Conservation (phyloP, 2,797 vertebrate genomes). For the Lepus townsendii region DNA sequence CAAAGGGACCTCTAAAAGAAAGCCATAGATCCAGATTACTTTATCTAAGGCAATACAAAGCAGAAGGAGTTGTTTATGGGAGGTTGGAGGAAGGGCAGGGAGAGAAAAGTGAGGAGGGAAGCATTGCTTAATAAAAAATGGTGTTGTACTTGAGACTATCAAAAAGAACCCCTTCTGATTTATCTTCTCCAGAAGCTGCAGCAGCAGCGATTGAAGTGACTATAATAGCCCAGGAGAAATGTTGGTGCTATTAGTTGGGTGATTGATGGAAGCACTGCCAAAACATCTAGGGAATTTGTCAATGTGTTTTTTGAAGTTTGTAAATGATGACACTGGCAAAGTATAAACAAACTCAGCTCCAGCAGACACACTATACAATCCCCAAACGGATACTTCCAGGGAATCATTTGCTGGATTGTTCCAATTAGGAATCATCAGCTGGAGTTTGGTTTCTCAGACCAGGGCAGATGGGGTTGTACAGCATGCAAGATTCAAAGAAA, state of each 20-base stretch:
- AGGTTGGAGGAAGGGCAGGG: conserved; percentile 47
- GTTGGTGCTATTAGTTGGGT: conserved; percentile 86
- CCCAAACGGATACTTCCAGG: conserved; percentile 71
- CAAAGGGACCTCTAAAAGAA: conserved; percentile 56
- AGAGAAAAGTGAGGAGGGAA: conserved; percentile 49
- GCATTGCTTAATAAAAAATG: conserved; percentile 73
- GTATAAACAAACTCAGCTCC: conserved; percentile 82
- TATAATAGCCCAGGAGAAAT: conserved; percentile 88
- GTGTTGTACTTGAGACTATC: conserved; percentile 82
- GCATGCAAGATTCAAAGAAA: conserved; percentile 57
- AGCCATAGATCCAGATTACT: conserved; percentile 62
- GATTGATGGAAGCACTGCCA: conserved; percentile 86
- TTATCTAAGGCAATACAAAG: conserved; percentile 63
- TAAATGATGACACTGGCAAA: conserved; percentile 85
- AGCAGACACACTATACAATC: conserved; percentile 76
- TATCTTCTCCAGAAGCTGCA: conserved; percentile 82
- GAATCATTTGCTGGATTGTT: conserved; percentile 70
- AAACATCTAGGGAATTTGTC: conserved; percentile 86
- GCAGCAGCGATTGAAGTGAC: conserved; percentile 86
- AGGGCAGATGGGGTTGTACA: conserved; percentile 29
- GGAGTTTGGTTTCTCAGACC: neutral
- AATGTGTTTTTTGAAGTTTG: conserved; percentile 84
- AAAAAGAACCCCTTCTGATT: conserved; percentile 86
- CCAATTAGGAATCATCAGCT: conserved; percentile 83
- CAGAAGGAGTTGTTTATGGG: conserved; percentile 73